Percentiles rank a stretch among this genome's conserved stretches.
Conservation (phyloP, 2,888 invertebrate species). For the Caenorhabditis sp. region DNA sequence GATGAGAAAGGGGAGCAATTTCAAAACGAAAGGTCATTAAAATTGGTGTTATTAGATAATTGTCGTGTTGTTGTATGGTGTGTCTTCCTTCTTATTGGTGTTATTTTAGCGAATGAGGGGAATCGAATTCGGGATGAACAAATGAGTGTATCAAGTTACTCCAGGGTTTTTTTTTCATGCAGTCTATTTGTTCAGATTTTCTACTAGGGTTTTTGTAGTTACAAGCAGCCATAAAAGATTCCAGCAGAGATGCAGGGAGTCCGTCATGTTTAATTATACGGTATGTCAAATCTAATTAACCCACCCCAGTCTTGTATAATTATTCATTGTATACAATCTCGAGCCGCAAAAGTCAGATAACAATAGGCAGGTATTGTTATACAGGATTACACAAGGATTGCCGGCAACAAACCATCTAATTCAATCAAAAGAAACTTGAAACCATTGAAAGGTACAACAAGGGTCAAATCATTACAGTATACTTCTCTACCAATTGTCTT, state of each 20-base stretch:
- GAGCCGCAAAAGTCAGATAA: background rate
- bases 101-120: background rate
- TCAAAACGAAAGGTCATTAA: constrained; percentile 2
- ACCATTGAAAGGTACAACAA: background rate
- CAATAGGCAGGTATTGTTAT: constrained; percentile 19
- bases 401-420: constrained; percentile 13
- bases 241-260: background rate
- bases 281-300: background rate
- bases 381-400: constrained; percentile 24
- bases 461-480: constrained; percentile 3
- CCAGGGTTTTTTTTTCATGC: too few relatives aligned
- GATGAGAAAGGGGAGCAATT: background rate
- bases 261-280: background rate
- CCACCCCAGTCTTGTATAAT: background rate
- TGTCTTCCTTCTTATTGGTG: background rate
- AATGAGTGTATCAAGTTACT: too few relatives aligned
- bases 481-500: too few relatives aligned
- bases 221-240: background rate
- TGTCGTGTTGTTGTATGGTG: background rate
- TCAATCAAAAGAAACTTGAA: constrained; percentile 6
- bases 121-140: background rate
- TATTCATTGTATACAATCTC: too few relatives aligned
- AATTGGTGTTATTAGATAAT: constrained; percentile 1
- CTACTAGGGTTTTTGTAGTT: too few relatives aligned
- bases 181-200: too few relatives aligned